Evolutionary conservation across 2,113 vertebrate genomes (phyloP), one percentile per base, ranked within the genome.

Genomic region (Pseudopipra pipra): DNA sequence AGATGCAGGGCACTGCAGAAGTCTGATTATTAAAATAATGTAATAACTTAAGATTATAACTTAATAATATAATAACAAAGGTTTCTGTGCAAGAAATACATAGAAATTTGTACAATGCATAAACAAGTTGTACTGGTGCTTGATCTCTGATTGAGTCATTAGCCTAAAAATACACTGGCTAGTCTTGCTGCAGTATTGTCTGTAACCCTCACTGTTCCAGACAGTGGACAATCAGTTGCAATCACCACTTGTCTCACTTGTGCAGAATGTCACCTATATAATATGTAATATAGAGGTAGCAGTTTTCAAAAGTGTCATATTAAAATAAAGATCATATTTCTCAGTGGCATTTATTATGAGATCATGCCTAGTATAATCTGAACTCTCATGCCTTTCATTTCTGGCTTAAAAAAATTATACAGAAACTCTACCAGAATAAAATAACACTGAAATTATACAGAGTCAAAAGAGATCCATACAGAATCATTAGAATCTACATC

Each of bases 131-230:
- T 90, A 75, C 80, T 86, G 77, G 73, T 89, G 86, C 75, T 94
- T 93, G 87, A 91, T 94, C 52, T 88, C 52, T 47, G 52, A 65
- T 90, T 93, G 93, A 95, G 88, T 96, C 96, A 97, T 84, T 87
- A 62, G 33, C 63, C 94, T 97, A 97, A 97, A 97, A 98, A 98
- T 97, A 97, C 37, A 72, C 58, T 58, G 72, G 39, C 73, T 92
- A 68, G 89, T 92, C 90, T 95, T 88, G 73, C 78, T 83, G 77
- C 77, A 95, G 91, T 58, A 95, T 82, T 93, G 81, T 90, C 62
- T 81, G 89, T 92, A 97, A 96, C 93, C 63, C 93, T 96, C 62
- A 73, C 78, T 95, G 90, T 94, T 89, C 96, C 72, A 95, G 82
- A 46, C 90, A 76, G 37, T 63, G 46, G 88, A 95, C 84, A 95